Evolutionary conservation across 2,888 invertebrate genomes (phyloP).

Genomic region (Dichetophora obliterata): DNA sequence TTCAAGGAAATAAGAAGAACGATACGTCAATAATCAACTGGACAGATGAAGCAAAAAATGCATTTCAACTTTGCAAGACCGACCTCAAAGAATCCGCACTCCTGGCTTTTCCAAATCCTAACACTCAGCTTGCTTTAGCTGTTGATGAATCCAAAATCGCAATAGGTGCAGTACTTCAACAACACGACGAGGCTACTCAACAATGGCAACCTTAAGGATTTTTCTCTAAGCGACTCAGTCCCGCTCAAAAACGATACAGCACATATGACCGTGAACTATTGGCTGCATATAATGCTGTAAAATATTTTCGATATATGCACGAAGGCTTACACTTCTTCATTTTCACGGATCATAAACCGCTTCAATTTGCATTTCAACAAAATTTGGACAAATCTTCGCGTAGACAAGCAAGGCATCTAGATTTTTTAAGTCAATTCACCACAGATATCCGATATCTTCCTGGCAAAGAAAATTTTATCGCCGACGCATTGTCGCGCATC

Average conservation of each 20-base stretch:
- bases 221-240: neutral
- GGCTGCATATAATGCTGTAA: neutral
- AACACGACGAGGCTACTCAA: conserved; percentile 39
- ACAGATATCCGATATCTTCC: neutral
- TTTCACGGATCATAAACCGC: neutral
- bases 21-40: neutral
- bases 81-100: neutral
- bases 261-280: conserved; percentile 21
- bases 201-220: neutral
- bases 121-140: too few relatives aligned
- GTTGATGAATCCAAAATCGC: conserved; percentile 57
- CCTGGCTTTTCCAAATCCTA: neutral
- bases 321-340: conserved; percentile 7
- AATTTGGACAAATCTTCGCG: neutral
- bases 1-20: conserved; percentile 2
- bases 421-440: neutral
- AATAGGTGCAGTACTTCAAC: conserved; percentile 64
- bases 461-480: neutral
- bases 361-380: neutral
- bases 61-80: too few relatives aligned
- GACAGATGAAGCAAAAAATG: neutral
- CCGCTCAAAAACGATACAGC: neutral
- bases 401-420: neutral
- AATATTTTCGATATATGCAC: conserved; percentile 5
- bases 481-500: too few relatives aligned